Conservation (phyloP, 1,140 invertebrate species). For the Lepidurus arcticus region DNA sequence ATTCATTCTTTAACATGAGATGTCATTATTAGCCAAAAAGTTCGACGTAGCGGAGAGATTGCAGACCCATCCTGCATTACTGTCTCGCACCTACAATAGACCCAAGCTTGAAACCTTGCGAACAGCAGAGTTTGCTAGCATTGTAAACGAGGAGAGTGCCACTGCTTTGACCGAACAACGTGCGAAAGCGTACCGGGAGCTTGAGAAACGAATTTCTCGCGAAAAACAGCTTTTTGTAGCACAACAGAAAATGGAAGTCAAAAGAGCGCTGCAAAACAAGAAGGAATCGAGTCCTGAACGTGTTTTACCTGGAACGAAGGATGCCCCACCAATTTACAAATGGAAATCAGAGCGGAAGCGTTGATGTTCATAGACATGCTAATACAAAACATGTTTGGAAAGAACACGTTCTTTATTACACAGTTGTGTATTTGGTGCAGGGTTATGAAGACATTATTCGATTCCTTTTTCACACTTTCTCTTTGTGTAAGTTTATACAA, state of each 20-base stretch:
- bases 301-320: conserved; percentile 59
- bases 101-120: conserved; percentile 57
- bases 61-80: conserved; percentile 64
- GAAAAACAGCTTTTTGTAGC: conserved; percentile 73
- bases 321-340: conserved; percentile 70
- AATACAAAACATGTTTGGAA: neutral
- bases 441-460: neutral
- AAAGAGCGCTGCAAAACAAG: conserved; percentile 62
- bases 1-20: conserved; percentile 15
- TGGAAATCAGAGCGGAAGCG: conserved; percentile 82
- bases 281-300: conserved; percentile 55
- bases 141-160: conserved; percentile 15
- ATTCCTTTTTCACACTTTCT: too few relatives aligned
- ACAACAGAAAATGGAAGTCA: conserved; percentile 76
- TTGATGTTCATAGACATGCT: conserved; percentile 43
- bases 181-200: conserved; percentile 65
- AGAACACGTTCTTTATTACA: neutral
- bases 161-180: conserved; percentile 53
- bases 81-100: conserved; percentile 63
- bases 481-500: neutral
- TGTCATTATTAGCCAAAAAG: conserved; percentile 45
- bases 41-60: conserved; percentile 67
- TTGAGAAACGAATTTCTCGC: conserved; percentile 71
- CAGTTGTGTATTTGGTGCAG: neutral
- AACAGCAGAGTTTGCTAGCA: conserved; percentile 47